Evolutionary conservation across 2,888 invertebrate genomes (phyloP).

Genomic region (Trissolcus japonicus): DNA sequence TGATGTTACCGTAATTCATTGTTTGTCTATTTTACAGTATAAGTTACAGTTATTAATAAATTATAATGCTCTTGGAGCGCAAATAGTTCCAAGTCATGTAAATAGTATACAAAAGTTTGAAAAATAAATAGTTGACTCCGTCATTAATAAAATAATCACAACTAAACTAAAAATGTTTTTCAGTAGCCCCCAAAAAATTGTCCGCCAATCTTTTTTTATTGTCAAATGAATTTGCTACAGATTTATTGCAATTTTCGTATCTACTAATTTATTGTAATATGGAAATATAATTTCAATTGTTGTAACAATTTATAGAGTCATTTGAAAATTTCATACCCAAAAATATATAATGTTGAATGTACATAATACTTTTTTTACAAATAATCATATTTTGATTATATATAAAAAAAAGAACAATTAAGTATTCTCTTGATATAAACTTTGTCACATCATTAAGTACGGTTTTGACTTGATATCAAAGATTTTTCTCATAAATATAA

Average conservation of each 20-base stretch:
- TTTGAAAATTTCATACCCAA: constrained; percentile 18
- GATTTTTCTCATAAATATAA: neutral
- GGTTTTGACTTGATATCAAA: too few species aligned
- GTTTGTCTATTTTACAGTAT: constrained; percentile 18
- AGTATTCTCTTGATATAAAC: too few species aligned
- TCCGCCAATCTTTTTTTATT: neutral
- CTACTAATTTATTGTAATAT: neutral
- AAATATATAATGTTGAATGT: constrained; percentile 12
- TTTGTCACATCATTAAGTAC: too few species aligned
- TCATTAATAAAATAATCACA: constrained; percentile 44
- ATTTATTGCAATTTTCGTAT: too few species aligned
- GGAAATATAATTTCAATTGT: constrained; percentile 20
- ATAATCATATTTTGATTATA: too few species aligned
- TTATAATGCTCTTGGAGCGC: constrained; percentile 46
- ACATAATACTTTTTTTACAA: too few species aligned
- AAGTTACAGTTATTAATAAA: constrained; percentile 30
- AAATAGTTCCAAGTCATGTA: constrained; percentile 53
- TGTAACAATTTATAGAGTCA: constrained; percentile 20
- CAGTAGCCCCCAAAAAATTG: too few species aligned
- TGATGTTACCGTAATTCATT: constrained; percentile 30
- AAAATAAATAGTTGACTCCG: constrained; percentile 27
- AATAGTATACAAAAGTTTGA: constrained; percentile 34
- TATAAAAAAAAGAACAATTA: too few species aligned
- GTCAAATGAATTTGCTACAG: neutral
- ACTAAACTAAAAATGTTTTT: constrained; percentile 14